phyloP scores from a whole-genome alignment of 2,888 invertebrate genomes.

The Lamellibrachia columna region DNA sequence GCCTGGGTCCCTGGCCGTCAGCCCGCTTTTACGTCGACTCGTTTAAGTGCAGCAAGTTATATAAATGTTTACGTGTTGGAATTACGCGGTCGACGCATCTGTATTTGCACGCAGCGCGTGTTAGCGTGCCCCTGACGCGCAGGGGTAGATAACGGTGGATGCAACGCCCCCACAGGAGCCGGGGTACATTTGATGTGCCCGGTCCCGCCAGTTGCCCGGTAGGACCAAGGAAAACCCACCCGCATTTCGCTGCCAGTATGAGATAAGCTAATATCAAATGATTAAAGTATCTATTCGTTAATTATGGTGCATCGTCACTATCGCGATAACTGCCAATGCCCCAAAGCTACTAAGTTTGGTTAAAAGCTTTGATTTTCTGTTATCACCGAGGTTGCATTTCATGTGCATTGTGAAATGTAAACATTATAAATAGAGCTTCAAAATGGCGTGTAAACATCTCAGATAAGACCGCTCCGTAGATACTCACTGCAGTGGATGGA shows the following conservation, averaged over 20 bases:
- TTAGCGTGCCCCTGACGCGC: not conserved
- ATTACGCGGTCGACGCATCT: not conserved
- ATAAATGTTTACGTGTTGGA: not conserved
- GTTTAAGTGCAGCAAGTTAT: not conserved
- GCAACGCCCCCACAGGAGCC: not conserved
- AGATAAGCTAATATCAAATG: not conserved
- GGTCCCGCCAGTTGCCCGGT: not conserved
- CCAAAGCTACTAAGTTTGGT: not conserved
- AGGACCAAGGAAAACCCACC: not conserved
- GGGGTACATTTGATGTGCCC: not conserved
- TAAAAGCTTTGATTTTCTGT: slow-evolving; percentile 10
- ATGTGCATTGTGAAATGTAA: slow-evolving; percentile 4
- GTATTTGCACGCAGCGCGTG: not conserved
- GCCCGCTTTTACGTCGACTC: not conserved
- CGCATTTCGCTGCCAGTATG: not conserved
- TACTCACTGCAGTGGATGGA: not conserved
- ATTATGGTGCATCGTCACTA: not conserved
- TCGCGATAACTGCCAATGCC: not conserved
- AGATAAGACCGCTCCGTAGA: not conserved
- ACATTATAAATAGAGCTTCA: not conserved
- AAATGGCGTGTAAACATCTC: not conserved
- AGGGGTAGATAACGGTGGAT: not conserved
- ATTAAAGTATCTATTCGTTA: not conserved
- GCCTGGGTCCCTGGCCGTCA: not conserved
- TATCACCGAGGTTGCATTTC: not conserved